These are phyloP conservation scores for Zhengitettix transpicula DNA, from an alignment of 2,888 invertebrate species.

Conservation along the genomic window DNA sequence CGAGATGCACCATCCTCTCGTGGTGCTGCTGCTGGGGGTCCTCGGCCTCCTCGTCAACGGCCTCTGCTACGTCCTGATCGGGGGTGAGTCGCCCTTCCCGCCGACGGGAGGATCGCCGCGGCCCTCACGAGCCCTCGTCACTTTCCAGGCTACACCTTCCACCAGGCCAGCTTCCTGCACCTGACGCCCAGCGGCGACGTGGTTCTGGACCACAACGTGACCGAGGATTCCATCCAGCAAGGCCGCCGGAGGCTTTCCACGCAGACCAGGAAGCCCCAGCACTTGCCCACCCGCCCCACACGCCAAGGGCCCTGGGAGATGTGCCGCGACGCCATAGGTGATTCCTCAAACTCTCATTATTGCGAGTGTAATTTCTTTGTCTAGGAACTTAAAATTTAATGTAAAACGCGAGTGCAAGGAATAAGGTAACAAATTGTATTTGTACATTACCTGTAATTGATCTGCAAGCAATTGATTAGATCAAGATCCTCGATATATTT, in stretches of 20 bases:
- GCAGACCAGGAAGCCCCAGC: slow-evolving; percentile 20
- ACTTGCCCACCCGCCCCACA: slow-evolving; percentile 6
- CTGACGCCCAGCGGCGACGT: slow-evolving; percentile 44
- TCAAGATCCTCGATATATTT: too few species aligned
- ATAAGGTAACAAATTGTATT: too few species aligned
- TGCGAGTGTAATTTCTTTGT: too few species aligned
- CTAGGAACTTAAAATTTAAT: too few species aligned
- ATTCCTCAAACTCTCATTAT: slow-evolving; percentile 2
- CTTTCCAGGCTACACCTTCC: slow-evolving; percentile 42
- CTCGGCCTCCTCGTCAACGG: slow-evolving; percentile 57
- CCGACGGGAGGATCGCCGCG: too few species aligned
- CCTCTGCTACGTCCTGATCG: slow-evolving; percentile 63
- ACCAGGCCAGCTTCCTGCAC: slow-evolving; percentile 51
- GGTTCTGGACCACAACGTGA: slow-evolving; percentile 37
- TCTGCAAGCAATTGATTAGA: too few species aligned
- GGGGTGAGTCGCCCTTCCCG: slow-evolving; percentile 32
- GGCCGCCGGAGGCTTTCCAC: slow-evolving; percentile 31
- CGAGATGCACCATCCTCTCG: slow-evolving; percentile 55
- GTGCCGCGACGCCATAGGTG: slow-evolving; percentile 42
- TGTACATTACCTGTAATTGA: too few species aligned
- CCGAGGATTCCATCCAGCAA: slow-evolving; percentile 24
- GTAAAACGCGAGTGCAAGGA: too few species aligned
- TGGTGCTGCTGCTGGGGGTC: slow-evolving; percentile 54
- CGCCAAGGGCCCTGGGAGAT: slow-evolving; percentile 31
- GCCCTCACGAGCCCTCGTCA: too few species aligned